Evolutionary conservation across 2,888 invertebrate genomes (phyloP), one percentile per base, ranked within the genome.

Genomic region (Eristalis pertinax): DNA sequence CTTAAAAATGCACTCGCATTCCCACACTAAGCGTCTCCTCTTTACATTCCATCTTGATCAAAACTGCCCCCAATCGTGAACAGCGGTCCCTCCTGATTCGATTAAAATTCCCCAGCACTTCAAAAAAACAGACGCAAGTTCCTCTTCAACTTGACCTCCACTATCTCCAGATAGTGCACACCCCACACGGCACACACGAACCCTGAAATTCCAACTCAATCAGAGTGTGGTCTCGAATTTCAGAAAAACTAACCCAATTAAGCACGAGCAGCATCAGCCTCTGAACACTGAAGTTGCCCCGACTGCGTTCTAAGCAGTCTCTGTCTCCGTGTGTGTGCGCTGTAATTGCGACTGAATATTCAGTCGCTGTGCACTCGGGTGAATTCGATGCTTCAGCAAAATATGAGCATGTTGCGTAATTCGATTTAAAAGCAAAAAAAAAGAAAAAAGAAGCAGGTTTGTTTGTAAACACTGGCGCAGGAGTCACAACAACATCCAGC

Each of bases 131-230:
- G 26, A 4, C 22, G 19, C 29, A 11, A 32, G n/a, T 35, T 10
- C 35, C 19, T 10, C 35, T 35, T 65, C 41, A 41, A 43, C 67
- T 67, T 67, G 67, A 67, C 67, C 67, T 67, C 67, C 67, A 50
- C 24, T 26, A 67, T 24, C 50, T 50, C 13, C 11, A 1, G 43
- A 43, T 43, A 67, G 13, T 50, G 67, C 68, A 67, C 35, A 32
- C 43, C 7, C 38, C 22, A 41, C 24, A 26, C 26, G 26, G 2
- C 26, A 26, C 26, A 32, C 50, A 26, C 50, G 29, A 10, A 29
- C 43, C 26, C 29, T n/a, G 19, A 62, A 60, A 62, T 72, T 62
- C 72, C 72, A 72, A 72, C 62, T 72, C 72, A 72, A 72, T 73
- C 63, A 50, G 50, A 73, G 63, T 41, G 38, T 29, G 58, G 35